Percentiles rank a stretch among this genome's conserved stretches.
Evolutionary conservation across 2,113 vertebrate genomes (phyloP).

Genomic region (Illadopsis cleaveri): DNA sequence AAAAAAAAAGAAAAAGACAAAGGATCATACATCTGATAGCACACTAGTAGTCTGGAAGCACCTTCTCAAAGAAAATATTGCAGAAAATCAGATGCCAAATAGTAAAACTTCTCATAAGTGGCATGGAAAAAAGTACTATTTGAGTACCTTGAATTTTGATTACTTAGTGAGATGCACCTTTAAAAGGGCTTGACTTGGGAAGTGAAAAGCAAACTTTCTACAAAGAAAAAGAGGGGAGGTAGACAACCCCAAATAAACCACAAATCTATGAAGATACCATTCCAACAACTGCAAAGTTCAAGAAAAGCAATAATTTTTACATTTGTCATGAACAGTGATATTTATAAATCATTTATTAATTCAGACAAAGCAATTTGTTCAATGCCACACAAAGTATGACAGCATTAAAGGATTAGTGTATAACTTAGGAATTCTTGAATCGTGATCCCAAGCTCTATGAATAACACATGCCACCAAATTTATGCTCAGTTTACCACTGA

Average conservation of each 20-base stretch:
- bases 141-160: background rate
- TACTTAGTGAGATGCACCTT: background rate
- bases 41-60: background rate
- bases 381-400: background rate
- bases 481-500: background rate
- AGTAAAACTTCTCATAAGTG: background rate
- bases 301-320: background rate
- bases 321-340: background rate
- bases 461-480: background rate
- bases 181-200: background rate
- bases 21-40: background rate
- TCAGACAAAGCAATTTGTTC: background rate
- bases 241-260: background rate
- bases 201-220: background rate
- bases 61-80: background rate
- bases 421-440: background rate
- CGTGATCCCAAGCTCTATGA: background rate
- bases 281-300: background rate
- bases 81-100: background rate
- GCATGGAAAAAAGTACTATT: background rate
- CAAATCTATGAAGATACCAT: background rate
- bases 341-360: background rate
- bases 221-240: background rate
- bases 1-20: background rate
- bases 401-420: background rate